phyloP scores from a whole-genome alignment of 2,888 invertebrate genomes.

The Sphaerolaimus hirsutus region DNA sequence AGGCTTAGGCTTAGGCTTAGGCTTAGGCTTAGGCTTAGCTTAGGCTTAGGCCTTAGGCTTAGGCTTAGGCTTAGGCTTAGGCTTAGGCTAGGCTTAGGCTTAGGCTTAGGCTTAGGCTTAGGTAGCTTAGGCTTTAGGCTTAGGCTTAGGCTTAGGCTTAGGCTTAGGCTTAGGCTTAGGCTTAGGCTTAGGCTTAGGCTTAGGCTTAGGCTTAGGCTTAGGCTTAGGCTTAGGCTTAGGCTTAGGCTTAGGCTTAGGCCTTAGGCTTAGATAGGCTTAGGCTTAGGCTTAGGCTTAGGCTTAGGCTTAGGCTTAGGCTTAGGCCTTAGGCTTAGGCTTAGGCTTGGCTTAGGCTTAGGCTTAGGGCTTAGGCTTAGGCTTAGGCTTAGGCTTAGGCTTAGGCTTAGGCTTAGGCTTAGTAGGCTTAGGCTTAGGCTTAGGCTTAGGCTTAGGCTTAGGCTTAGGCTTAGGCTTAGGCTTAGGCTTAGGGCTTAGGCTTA shows the following conservation, averaged over 20 bases:
- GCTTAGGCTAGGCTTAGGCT: too few relatives aligned
- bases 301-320: neutral
- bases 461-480: neutral
- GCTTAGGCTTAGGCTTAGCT: neutral
- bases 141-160: neutral
- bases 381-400: constrained; percentile 1
- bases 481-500: neutral
- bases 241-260: neutral
- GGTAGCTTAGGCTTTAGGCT: neutral
- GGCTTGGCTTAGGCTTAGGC: neutral
- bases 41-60: neutral
- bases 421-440: neutral
- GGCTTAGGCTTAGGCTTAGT: neutral
- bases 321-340: neutral
- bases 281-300: neutral
- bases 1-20: constrained; percentile 2
- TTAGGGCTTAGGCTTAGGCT: neutral
- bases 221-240: neutral
- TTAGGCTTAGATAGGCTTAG: neutral
- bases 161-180: constrained; percentile 1
- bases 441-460: neutral
- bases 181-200: neutral
- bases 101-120: too few relatives aligned
- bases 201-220: neutral
- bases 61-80: neutral